These are phyloP conservation scores for Silurus meridionalis DNA, from an alignment of 2,113 vertebrate genomes.

Conservation along the genomic window DNA sequence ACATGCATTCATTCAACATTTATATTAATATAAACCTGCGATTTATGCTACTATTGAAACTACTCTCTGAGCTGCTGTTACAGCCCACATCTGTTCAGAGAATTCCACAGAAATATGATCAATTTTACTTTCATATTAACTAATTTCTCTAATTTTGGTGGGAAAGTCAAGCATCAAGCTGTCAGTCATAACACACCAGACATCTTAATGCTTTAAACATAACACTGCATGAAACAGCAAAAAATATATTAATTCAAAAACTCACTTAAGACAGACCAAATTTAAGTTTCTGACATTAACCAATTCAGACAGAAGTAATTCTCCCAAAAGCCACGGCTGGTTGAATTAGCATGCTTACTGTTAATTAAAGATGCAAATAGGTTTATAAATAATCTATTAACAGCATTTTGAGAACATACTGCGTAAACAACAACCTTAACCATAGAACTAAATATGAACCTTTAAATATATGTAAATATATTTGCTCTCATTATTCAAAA, in stretches of 20 bases:
- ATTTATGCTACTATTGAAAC: background rate
- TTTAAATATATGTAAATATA: background rate
- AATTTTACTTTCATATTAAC: too few relatives aligned
- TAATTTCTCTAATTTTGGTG: background rate
- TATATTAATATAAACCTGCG: background rate
- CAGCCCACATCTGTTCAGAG: background rate
- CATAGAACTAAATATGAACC: background rate
- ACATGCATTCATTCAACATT: too few relatives aligned
- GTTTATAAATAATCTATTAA: conserved; percentile 13
- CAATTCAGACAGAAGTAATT: background rate
- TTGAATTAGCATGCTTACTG: background rate
- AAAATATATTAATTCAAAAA: background rate
- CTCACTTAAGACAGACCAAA: background rate
- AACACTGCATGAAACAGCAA: background rate
- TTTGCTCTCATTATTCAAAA: background rate
- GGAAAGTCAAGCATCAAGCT: background rate
- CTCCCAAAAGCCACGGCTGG: background rate
- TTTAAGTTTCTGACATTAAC: background rate
- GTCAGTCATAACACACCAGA: background rate
- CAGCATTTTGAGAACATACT: background rate
- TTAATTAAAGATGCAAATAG: background rate
- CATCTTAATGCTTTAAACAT: background rate
- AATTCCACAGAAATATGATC: background rate
- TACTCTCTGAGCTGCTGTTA: background rate
- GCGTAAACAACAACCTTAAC: background rate